A percentile compares a stretch with the other conserved stretches of the same genome.
Conservation (phyloP, 30 jellyfish, hydroid and myxozoan genomes). For the Catostylus mosaicus region DNA sequence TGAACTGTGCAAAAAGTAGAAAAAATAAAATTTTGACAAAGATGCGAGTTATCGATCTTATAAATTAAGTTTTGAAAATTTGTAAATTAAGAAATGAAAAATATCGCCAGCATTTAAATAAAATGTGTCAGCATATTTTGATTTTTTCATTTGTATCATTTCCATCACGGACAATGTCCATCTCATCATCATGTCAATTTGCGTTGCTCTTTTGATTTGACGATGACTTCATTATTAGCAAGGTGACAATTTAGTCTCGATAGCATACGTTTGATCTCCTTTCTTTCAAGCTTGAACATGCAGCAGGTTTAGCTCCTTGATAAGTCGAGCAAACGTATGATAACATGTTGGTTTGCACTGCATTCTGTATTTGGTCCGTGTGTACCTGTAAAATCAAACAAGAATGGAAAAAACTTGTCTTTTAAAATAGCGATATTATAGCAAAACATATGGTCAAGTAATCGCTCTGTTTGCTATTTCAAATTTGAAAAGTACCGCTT, state of each 20-base stretch:
- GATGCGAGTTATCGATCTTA: no score
- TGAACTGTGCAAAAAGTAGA: no score
- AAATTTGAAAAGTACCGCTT: background rate
- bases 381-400: constrained; percentile 49
- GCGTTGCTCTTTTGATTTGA: no score
- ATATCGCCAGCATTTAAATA: no score
- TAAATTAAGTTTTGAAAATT: no score
- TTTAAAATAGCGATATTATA: background rate
- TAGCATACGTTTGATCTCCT: constrained; percentile 43
- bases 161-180: no score
- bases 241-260: constrained; percentile 52
- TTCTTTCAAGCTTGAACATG: constrained; percentile 32
- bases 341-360: constrained; percentile 74
- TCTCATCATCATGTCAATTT: no score
- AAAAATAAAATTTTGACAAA: no score
- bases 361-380: constrained; percentile 65
- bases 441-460: background rate
- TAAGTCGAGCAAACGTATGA: constrained; percentile 75
- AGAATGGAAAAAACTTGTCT: background rate
- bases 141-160: no score
- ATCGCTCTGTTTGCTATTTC: background rate
- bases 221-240: no score
- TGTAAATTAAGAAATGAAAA: no score
- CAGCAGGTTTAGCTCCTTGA: constrained; percentile 87
- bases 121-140: no score